Evolutionary conservation across 35 echinoderm and acorn worm species (phyloP).

Genomic region (Amphiura filiformis): DNA sequence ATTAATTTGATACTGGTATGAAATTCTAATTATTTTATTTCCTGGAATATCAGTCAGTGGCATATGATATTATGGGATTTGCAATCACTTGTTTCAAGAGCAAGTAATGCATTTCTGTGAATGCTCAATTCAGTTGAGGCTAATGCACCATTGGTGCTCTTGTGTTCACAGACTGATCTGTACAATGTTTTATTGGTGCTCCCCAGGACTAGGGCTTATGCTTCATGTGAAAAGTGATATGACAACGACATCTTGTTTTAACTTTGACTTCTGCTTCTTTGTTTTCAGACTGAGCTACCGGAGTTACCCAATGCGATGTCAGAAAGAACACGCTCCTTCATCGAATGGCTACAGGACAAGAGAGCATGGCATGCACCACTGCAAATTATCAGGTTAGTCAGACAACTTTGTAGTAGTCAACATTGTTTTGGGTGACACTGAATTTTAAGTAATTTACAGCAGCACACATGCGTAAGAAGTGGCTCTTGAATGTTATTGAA

Average conservation of each 20-base stretch:
- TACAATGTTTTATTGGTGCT: not conserved
- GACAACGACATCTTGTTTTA: not conserved
- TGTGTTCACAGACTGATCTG: not conserved
- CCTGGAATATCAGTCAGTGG: no score
- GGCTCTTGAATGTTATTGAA: no score
- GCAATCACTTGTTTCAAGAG: not conserved
- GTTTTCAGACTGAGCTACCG: conserved; percentile 72
- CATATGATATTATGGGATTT: not conserved
- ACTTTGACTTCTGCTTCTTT: not conserved
- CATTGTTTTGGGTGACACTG: no score
- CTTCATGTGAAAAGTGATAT: not conserved
- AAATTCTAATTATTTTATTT: no score
- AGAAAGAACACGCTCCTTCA: conserved; percentile 76
- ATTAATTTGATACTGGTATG: no score
- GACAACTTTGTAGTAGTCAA: not conserved
- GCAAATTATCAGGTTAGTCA: conserved; percentile 87
- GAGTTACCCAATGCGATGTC: conserved; percentile 69
- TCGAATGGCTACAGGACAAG: conserved; percentile 80
- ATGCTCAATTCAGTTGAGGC: no score
- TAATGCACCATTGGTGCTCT: no score
- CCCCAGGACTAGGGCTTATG: not conserved
- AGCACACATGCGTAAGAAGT: no score
- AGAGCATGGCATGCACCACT: conserved; percentile 79
- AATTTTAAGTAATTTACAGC: no score
- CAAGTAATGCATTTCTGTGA: no score